phyloP scores from a whole-genome alignment of 2,113 vertebrate species.

The Emydocephalus ijimae region DNA sequence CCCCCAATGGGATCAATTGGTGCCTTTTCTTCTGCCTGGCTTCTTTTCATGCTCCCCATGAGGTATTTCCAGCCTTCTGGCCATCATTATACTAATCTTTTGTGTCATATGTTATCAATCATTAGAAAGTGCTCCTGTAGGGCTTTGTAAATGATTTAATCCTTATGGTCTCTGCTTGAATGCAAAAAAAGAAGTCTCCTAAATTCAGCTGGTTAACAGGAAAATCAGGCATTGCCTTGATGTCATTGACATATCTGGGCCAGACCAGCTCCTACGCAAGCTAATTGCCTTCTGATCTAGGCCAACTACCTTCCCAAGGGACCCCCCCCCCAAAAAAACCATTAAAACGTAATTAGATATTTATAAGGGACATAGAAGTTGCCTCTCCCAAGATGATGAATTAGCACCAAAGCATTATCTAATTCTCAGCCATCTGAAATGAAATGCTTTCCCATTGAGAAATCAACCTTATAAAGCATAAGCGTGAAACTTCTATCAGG shows the following conservation, averaged over 20 bases:
- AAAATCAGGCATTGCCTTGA: background rate
- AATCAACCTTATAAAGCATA: slow-evolving; percentile 32
- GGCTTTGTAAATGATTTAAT: background rate
- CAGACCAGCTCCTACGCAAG: slow-evolving; percentile 46
- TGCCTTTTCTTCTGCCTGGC: background rate
- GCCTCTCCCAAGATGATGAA: slow-evolving; percentile 46
- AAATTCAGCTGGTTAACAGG: slow-evolving; percentile 40
- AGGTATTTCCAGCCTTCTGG: slow-evolving; percentile 5
- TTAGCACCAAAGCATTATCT: slow-evolving; percentile 46
- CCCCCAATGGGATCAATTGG: background rate
- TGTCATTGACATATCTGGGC: slow-evolving; percentile 23
- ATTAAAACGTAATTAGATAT: slow-evolving; percentile 64
- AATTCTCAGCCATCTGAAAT: slow-evolving; percentile 41
- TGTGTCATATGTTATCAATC: slow-evolving; percentile 28
- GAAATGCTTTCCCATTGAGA: slow-evolving; percentile 50
- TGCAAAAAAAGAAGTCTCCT: background rate
- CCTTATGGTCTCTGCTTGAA: slow-evolving; percentile 38
- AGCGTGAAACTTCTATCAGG: slow-evolving; percentile 19
- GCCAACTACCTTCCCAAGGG: slow-evolving; percentile 51
- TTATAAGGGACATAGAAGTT: slow-evolving; percentile 55
- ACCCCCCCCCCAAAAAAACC: slow-evolving; percentile 19
- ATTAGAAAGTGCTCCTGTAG: background rate
- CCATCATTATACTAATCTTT: background rate
- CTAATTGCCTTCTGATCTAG: slow-evolving; percentile 55
- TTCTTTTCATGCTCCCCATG: background rate